These are phyloP conservation scores for Philopotamus ludificatus DNA, from an alignment of 1,140 invertebrate genomes.

Conservation along the genomic window DNA sequence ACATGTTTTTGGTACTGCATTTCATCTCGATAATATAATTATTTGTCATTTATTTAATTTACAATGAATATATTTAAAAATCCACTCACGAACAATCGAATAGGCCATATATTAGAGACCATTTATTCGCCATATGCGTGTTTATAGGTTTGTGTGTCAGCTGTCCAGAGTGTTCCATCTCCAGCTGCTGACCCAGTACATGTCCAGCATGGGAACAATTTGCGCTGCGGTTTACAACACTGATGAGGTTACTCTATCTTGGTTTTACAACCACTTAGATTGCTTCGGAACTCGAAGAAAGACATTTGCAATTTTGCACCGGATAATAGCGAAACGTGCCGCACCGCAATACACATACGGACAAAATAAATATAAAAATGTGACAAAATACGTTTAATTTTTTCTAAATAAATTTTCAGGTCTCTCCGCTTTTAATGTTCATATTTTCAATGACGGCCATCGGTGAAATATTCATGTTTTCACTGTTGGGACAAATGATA, in stretches of 20 bases:
- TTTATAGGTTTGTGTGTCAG: not conserved
- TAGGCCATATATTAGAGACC: too few relatives aligned
- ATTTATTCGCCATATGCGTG: not conserved
- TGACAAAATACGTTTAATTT: too few relatives aligned
- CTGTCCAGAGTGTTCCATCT: not conserved
- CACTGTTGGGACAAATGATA: slow-evolving; percentile 2
- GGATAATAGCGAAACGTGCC: not conserved
- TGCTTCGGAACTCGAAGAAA: not conserved
- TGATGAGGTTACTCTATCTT: not conserved
- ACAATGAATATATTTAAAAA: too few relatives aligned
- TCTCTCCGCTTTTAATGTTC: not conserved
- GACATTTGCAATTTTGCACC: not conserved
- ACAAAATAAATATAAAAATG: too few relatives aligned
- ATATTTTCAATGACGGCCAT: slow-evolving; percentile 3
- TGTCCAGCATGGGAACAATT: not conserved
- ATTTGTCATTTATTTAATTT: too few relatives aligned
- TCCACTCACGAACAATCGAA: too few relatives aligned
- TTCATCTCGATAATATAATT: too few relatives aligned
- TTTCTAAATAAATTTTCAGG: slow-evolving; percentile 8
- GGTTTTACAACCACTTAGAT: not conserved
- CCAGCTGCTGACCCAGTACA: not conserved
- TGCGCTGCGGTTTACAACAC: slow-evolving; percentile 8
- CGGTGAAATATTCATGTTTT: slow-evolving; percentile 16
- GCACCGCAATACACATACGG: too few relatives aligned
- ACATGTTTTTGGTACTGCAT: too few relatives aligned